Evolutionary conservation across 92 coral and sea anemone genomes (phyloP).

Genomic region (Porites evermanni): DNA sequence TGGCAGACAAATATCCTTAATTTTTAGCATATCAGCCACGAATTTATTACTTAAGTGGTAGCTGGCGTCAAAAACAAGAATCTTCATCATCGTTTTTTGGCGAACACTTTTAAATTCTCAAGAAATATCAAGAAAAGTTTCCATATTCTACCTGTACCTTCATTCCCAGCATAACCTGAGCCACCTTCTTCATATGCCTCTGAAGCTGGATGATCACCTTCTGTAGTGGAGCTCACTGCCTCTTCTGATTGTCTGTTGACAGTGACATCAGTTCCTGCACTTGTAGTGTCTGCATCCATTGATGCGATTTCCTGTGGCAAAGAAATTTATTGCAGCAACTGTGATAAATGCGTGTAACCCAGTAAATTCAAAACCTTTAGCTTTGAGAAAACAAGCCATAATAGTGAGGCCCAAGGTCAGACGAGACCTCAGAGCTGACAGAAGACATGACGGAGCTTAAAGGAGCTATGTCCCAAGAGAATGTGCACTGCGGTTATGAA

Average conservation of each 20-base stretch:
- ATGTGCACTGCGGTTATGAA: too few relatives aligned
- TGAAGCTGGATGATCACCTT: slow-evolving; percentile 23
- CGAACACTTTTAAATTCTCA: too few relatives aligned
- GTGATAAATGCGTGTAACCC: too few relatives aligned
- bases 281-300: slow-evolving; percentile 75
- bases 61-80: too few relatives aligned
- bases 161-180: slow-evolving; percentile 1
- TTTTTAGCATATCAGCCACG: too few relatives aligned
- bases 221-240: slow-evolving; percentile 68
- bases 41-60: too few relatives aligned
- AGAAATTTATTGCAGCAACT: background rate
- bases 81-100: too few relatives aligned
- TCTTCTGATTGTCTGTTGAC: slow-evolving; percentile 39
- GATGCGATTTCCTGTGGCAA: slow-evolving; percentile 75
- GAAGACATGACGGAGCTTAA: too few relatives aligned
- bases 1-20: too few relatives aligned
- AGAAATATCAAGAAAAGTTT: too few relatives aligned
- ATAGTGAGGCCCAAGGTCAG: background rate
- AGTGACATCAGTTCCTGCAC: slow-evolving; percentile 34
- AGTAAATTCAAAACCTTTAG: background rate
- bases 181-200: background rate
- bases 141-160: slow-evolving; percentile 5
- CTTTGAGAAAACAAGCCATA: background rate
- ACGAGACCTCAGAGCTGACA: background rate
- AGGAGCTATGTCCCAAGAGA: too few relatives aligned